phyloP scores from a whole-genome alignment of 2,888 invertebrate genomes.

The Drosophila parthenogenetica region DNA sequence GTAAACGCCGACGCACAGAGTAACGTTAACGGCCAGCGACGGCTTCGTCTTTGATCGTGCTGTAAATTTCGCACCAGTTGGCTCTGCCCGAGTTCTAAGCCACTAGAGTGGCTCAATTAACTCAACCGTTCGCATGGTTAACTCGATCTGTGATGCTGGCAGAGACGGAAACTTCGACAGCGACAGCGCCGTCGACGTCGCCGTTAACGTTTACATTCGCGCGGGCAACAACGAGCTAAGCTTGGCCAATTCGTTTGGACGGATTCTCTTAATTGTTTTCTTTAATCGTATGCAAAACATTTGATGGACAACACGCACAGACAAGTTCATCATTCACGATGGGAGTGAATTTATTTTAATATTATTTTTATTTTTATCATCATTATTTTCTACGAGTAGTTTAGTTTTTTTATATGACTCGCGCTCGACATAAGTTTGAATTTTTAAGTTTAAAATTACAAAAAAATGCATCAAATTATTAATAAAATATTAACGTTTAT shows the following conservation, averaged over 20 bases:
- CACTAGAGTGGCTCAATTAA: slow-evolving; percentile 54
- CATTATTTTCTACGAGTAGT: slow-evolving; percentile 16
- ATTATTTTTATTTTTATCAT: slow-evolving; percentile 16
- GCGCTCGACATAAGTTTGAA: slow-evolving; percentile 49
- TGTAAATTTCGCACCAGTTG: slow-evolving; percentile 76
- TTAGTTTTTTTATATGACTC: slow-evolving; percentile 35
- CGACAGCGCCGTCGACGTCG: slow-evolving; percentile 7
- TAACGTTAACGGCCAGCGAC: slow-evolving; percentile 11
- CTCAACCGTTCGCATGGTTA: slow-evolving; percentile 43
- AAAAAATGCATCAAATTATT: slow-evolving; percentile 30
- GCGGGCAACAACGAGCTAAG: slow-evolving; percentile 44
- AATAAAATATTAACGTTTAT: slow-evolving; percentile 35
- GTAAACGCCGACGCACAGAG: slow-evolving; percentile 17
- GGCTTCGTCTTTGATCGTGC: slow-evolving; percentile 52
- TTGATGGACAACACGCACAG: slow-evolving; percentile 75
- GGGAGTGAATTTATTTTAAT: slow-evolving; percentile 44
- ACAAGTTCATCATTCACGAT: slow-evolving; percentile 26
- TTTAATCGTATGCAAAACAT: slow-evolving; percentile 79
- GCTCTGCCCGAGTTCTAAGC: slow-evolving; percentile 68
- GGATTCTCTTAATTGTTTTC: slow-evolving; percentile 80
- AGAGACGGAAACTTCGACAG: slow-evolving; percentile 1
- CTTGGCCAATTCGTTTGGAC: slow-evolving; percentile 62
- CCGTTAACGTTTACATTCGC: slow-evolving; percentile 63
- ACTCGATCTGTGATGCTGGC: slow-evolving; percentile 34
- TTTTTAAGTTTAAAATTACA: slow-evolving; percentile 54